Conservation (phyloP, 2,113 vertebrate species). For the Hassar affinis region DNA sequence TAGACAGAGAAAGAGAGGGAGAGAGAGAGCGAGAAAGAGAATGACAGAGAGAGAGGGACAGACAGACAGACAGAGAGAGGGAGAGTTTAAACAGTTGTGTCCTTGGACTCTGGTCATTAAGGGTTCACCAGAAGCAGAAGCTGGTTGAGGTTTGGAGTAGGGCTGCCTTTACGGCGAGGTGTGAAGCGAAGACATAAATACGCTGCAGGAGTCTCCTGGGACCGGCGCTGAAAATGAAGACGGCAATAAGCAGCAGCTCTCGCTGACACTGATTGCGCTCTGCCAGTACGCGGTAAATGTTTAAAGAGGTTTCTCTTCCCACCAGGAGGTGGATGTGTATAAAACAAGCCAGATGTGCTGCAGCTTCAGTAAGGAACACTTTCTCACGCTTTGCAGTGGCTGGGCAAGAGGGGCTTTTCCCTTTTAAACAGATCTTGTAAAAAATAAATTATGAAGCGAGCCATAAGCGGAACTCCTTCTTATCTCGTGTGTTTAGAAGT, state of each 20-base stretch:
- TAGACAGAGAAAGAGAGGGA: too few species aligned
- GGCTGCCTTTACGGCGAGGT: not conserved
- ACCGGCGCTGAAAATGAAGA: not conserved
- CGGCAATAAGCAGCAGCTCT: not conserved
- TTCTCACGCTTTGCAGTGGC: not conserved
- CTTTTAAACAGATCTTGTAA: not conserved
- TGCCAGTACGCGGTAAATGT: not conserved
- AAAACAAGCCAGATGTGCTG: slow-evolving; percentile 21
- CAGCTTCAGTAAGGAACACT: not conserved
- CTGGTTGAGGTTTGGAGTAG: not conserved
- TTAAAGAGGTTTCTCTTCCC: slow-evolving; percentile 11
- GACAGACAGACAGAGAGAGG: too few species aligned
- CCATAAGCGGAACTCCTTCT: not conserved
- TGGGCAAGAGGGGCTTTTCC: too few species aligned
- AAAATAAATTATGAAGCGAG: not conserved
- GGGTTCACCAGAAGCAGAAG: not conserved
- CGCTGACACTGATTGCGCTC: not conserved
- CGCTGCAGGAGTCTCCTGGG: not conserved
- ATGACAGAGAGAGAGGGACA: too few species aligned
- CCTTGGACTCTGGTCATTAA: not conserved
- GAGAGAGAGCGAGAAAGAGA: too few species aligned
- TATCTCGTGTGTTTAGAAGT: not conserved
- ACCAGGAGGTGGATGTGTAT: not conserved
- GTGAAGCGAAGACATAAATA: not conserved
- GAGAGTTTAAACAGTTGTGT: not conserved